Evolutionary conservation across 2,113 vertebrate genomes (phyloP).

Genomic region (Percopsis transmontana): DNA sequence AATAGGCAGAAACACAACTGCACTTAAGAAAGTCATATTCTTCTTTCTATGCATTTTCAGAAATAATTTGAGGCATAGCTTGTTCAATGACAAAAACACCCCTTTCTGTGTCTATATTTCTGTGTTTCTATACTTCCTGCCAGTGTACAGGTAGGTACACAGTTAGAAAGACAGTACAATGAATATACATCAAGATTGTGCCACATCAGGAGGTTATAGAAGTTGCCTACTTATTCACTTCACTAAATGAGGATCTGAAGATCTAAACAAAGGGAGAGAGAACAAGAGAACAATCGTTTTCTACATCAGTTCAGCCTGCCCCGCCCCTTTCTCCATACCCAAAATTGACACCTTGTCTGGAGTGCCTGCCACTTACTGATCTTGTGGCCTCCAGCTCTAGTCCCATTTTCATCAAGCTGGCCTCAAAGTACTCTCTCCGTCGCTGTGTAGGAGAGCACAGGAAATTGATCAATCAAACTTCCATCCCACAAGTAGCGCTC

Average conservation of each 20-base stretch:
- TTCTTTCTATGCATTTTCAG: no score
- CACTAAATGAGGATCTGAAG: neutral
- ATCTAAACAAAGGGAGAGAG: neutral
- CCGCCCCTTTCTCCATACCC: neutral
- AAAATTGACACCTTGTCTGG: neutral
- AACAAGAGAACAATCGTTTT: neutral
- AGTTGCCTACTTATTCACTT: neutral
- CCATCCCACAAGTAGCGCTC: no score
- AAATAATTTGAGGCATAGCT: no score
- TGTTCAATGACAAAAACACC: no score
- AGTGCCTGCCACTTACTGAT: conserved; percentile 79
- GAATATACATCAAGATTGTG: neutral
- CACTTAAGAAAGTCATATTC: no score
- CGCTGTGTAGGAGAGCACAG: conserved; percentile 66
- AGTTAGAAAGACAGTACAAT: neutral
- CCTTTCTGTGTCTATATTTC: no score
- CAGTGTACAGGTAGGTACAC: neutral
- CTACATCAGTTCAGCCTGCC: neutral
- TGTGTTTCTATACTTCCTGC: neutral
- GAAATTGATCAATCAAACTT: neutral
- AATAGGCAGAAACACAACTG: no score
- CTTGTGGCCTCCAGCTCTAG: conserved; percentile 85
- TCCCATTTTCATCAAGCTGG: conserved; percentile 86
- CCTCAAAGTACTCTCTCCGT: conserved; percentile 86
- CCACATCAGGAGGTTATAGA: no score